phyloP scores from a whole-genome alignment of 2,113 vertebrate genomes.

The Dissostichus mawsoni region DNA sequence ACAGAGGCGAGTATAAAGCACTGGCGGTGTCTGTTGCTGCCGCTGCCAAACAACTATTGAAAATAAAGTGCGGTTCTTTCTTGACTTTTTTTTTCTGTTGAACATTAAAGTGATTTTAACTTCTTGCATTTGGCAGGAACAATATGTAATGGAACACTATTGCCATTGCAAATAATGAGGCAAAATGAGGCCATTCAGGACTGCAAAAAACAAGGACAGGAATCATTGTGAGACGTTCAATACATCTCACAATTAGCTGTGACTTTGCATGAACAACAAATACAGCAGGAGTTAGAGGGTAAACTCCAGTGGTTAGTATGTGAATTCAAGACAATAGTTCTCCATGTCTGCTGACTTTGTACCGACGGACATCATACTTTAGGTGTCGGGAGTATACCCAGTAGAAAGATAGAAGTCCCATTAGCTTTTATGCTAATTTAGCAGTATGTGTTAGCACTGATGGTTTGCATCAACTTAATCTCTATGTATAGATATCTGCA shows the following conservation, averaged over 20 bases:
- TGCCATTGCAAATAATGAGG: conserved; percentile 63
- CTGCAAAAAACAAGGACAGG: conserved; percentile 48
- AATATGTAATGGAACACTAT: conserved; percentile 9
- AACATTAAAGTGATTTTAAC: conserved; percentile 56
- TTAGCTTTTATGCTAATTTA: neutral
- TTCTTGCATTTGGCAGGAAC: conserved; percentile 36
- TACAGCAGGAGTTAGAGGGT: neutral
- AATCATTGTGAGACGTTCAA: conserved; percentile 36
- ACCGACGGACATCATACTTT: neutral
- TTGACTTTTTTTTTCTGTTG: conserved; percentile 4
- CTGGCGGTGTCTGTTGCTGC: neutral
- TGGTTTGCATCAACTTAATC: neutral
- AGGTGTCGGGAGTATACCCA: neutral
- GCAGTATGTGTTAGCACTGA: neutral
- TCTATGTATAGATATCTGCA: no score
- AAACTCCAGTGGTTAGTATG: neutral
- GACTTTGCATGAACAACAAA: conserved; percentile 36
- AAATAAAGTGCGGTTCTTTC: conserved; percentile 30
- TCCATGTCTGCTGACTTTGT: neutral
- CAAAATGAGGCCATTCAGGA: conserved; percentile 27
- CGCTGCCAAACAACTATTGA: conserved; percentile 32
- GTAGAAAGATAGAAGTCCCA: neutral
- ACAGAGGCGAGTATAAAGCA: neutral
- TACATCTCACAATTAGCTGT: conserved; percentile 19
- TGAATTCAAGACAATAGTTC: neutral